Evolutionary conservation across 1,140 invertebrate species (phyloP), one percentile per base, ranked within the genome.

Genomic region (Melipona quadrifasciata): DNA sequence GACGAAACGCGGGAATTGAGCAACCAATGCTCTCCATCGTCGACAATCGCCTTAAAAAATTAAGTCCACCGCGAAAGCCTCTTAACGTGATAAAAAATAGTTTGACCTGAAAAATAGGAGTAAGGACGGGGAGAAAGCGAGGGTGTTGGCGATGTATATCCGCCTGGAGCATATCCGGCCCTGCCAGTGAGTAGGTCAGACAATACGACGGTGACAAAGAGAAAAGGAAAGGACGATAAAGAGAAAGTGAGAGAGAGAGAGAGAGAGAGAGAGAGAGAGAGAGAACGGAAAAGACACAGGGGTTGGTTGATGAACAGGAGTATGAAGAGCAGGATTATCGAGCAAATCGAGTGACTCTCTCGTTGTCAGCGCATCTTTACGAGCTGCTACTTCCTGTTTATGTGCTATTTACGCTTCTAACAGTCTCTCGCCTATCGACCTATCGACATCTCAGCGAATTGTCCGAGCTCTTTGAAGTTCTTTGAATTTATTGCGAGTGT

Each of bases 341-440:
- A 14, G 27, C 24, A 71, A 80, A 80, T 80, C 77, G 83, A 80
- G 70, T 67, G 83, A 39, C 67, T n/a, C 76, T 84, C 65, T 55
- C 73, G 31, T 47, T 78, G 82, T 84, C 82, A 72, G n/a, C 81
- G 24, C 17, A 51, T 75, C 82, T 84, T 84, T 79, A 78, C 82
- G 82, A 58, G 51, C 65, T 31, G 70, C 77, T 80, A 73, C 58
- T 80, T 84, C 70, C 83, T 84, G 70, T 80, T 84, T 84, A 71
- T n/a, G 67, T 39, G 53, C 70, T 31, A 61, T 80, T 84, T 53
- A 58, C 70, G 34, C 78, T 34, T 53, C 58, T 55, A 83, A 83
- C 39, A 55, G 21, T 79, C 31, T 57, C n/a, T 17, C 34, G 61
- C 61, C 64, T 6, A 75, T 65, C 70, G 16, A 55, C 17, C 58